phyloP scores from a whole-genome alignment of 1,140 invertebrate genomes.

The Panagrolaimus sp. region DNA sequence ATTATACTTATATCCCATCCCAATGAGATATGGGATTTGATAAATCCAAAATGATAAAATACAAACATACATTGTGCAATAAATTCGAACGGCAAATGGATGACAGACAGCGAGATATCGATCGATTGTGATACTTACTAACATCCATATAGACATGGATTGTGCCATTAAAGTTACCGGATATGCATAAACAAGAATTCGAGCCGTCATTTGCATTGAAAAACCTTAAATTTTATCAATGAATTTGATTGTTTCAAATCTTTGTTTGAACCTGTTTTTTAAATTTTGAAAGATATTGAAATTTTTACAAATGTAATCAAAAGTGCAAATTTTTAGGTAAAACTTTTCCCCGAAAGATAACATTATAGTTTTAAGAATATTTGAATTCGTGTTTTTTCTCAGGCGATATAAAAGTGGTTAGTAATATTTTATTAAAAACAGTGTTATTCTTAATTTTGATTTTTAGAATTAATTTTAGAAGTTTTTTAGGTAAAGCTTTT shows the following conservation, averaged over 20 bases:
- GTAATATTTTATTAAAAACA: no score
- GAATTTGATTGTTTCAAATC: not conserved
- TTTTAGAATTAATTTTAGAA: no score
- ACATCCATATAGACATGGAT: slow-evolving; percentile 56
- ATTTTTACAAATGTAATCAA: no score
- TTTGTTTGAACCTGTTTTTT: no score
- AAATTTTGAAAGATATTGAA: no score
- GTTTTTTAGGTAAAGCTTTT: no score
- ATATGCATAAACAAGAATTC: slow-evolving; percentile 51
- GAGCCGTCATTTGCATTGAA: slow-evolving; percentile 36
- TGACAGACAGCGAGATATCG: slow-evolving; percentile 71
- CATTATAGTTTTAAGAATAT: no score
- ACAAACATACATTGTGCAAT: slow-evolving; percentile 49
- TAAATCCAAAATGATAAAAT: not conserved
- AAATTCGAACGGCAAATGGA: slow-evolving; percentile 51
- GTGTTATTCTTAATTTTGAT: no score
- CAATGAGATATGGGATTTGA: not conserved
- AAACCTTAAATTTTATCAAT: slow-evolving; percentile 25
- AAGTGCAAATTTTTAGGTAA: no score
- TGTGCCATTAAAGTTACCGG: slow-evolving; percentile 55
- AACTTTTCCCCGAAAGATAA: no score
- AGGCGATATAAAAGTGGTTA: no score
- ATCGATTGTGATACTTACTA: slow-evolving; percentile 89
- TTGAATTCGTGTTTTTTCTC: no score
- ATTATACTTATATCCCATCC: not conserved